Base-by-base conservation (phyloP, 2,797 vertebrate genomes). In the Mus minutoides region DNA sequence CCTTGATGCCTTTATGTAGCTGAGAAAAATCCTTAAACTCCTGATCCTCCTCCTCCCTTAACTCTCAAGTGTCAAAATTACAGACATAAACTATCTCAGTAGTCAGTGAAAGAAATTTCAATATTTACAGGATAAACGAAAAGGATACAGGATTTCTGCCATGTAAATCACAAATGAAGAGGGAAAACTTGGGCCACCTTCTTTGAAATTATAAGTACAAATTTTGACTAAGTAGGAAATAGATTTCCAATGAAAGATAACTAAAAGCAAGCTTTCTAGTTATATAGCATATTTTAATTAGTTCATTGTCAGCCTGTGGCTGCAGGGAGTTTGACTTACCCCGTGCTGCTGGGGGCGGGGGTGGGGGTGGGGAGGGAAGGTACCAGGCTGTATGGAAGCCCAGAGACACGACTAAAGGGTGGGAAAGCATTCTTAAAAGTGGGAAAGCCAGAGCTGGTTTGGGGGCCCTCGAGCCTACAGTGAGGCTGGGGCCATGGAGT, bases 141-240 rank as follows among this genome's bases (percentile, higher is more conserved):
- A 22, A 79, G 16, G 31, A 76, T 4, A 40, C 7, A 4, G 67
- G 43, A 90, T 79, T 19, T 79, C 12, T 60, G 10, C 22, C 40
- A 34, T 34, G 40, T 31, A 91, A 89, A 75, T 31, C 31, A 92
- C 87, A 84, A 95, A 62, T 76, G 10, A 90, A 60, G 58, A 82
- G 14, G 24, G 29, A 82, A 94, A 84, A 34, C 46, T 56, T 84
- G 80, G 29, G 4, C 19, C 7, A 75, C 46, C 60, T 76, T 90
- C 46, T 87, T 49, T 93, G 14, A 92, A 95, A 87, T 80, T 88
- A 56, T 31, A 75, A 86, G 49, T 85, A 67, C 60, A 75, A 29
- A 6, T 86, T 84, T 86, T 88, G 8, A 62, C 7, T 34, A 80
- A 90, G 26, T 69, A 58, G 8, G 34, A 46, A 49, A 52, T 93